Evolutionary conservation across 2,888 invertebrate genomes (phyloP), one percentile per base, ranked within the genome.

Genomic region (Macrosiphum euphorbiae): DNA sequence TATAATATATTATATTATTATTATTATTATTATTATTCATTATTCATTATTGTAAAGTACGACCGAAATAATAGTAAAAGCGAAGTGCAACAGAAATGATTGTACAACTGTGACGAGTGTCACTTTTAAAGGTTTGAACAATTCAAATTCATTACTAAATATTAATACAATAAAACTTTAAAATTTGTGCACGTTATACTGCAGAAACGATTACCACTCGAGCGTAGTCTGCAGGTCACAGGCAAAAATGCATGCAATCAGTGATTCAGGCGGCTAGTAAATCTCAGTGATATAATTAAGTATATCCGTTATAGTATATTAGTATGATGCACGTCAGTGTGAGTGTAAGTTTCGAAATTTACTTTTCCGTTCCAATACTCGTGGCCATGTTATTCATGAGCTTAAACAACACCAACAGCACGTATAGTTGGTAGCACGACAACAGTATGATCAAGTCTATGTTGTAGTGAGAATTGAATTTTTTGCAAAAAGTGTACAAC

Each of bases 401-500:
- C n/a, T 78, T 52, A 78, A 88, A 88, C 88, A 92, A 8, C n/a
- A 52, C n/a, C 35, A 88, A 78, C 1, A 94, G 35, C 28, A 94
- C 41, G 50, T 67, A 41, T 3, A 94, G 24, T n/a, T 94, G 94
- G 20, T 86, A 90, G 24, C 90, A 90, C 24, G 86, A 94, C 26
- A 94, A 61, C 24, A 85, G 89, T 26, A 94, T 35, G 24, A 94
- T 90, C 28, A 94, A 90, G 8, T 94, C 94, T 16, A 86, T 28
- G 20, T 26, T 90, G 61, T 94, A 94, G 13, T 94, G 90, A 8
- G 86, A 90, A 67, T 94, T 94, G 24, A 94, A 86, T 24, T 94
- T 94, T 86, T 90, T 90, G 50, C 89, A 94, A 86, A 94, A 90
- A n/a, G 47, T 20, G 41, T 90, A 94, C 86, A 94, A 86, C 52